Percentiles rank a stretch among this genome's conserved stretches.
phyloP scores from a whole-genome alignment of 64 coral and sea anemone genomes.

The Actinia tenebrosa region DNA sequence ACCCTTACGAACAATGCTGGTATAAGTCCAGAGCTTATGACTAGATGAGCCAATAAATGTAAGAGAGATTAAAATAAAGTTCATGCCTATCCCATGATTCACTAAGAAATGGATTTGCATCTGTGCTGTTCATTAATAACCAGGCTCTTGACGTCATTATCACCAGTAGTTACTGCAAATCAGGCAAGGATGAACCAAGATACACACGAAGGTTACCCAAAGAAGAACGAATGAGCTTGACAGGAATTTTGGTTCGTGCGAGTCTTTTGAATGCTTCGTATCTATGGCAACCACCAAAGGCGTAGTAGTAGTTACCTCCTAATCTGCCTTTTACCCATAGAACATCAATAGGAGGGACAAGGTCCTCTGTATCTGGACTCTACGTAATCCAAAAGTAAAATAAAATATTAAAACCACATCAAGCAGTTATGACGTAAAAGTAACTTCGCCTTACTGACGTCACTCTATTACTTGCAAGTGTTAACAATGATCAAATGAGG shows the following conservation, averaged over 20 bases:
- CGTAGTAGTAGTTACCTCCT: constrained; percentile 13
- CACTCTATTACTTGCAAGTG: not conserved
- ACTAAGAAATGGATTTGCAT: not conserved
- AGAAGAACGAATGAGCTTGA: constrained; percentile 8
- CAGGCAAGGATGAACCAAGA: constrained; percentile 9
- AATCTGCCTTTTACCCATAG: constrained; percentile 2
- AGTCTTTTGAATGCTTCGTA: constrained; percentile 26
- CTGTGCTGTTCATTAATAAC: not conserved
- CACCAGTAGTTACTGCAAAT: not conserved
- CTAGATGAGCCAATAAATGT: not conserved
- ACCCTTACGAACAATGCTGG: no score
- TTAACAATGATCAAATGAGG: constrained; percentile 3
- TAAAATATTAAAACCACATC: not conserved
- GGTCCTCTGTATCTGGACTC: not conserved
- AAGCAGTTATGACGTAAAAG: not conserved
- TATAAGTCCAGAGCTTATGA: not conserved
- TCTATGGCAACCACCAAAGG: constrained; percentile 19
- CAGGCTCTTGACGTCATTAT: no score
- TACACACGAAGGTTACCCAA: not conserved
- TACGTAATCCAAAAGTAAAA: not conserved
- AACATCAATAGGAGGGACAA: constrained; percentile 21
- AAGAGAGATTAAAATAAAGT: not conserved
- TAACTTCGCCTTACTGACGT: not conserved
- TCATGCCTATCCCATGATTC: constrained; percentile 2
- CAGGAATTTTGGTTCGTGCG: constrained; percentile 3